Percentiles rank a stretch among this genome's conserved stretches.
Conservation (phyloP, 2,888 invertebrate species). For the Cremastobaeus sp. region DNA sequence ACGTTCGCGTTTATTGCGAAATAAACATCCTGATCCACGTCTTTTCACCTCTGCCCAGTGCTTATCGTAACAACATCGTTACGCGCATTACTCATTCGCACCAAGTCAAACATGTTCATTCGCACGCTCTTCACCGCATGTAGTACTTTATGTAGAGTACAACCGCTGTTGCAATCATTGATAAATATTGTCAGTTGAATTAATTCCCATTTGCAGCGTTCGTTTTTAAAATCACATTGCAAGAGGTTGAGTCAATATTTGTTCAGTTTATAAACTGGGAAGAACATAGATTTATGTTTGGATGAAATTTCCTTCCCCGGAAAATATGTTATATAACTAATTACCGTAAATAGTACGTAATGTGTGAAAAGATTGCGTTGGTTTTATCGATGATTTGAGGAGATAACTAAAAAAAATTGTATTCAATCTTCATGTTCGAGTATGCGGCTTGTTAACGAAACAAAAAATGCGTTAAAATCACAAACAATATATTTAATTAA, state of each 20-base stretch:
- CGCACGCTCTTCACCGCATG: slow-evolving; percentile 21
- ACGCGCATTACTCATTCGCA: slow-evolving; percentile 37
- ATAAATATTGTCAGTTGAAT: slow-evolving; percentile 1
- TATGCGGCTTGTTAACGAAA: too few relatives aligned
- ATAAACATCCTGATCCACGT: slow-evolving; percentile 38
- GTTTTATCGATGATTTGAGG: too few relatives aligned
- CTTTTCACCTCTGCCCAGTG: slow-evolving; percentile 51
- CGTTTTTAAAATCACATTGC: too few relatives aligned
- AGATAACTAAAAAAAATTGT: too few relatives aligned
- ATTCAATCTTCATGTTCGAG: too few relatives aligned
- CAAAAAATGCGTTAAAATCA: too few relatives aligned
- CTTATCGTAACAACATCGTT: slow-evolving; percentile 42
- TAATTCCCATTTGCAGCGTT: neutral
- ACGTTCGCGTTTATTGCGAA: slow-evolving; percentile 34
- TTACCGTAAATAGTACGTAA: neutral
- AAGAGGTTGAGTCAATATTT: too few relatives aligned
- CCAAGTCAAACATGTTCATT: slow-evolving; percentile 15
- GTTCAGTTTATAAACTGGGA: neutral
- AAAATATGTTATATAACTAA: slow-evolving; percentile 13
- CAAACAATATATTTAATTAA: too few relatives aligned
- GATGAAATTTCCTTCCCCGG: too few relatives aligned
- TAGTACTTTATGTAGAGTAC: neutral
- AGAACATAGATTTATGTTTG: too few relatives aligned
- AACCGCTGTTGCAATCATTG: slow-evolving; percentile 20
- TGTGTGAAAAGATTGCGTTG: too few relatives aligned